These are phyloP conservation scores for Nematostella vectensis DNA, from an alignment of 92 coral and sea anemone genomes.

Conservation along the genomic window DNA sequence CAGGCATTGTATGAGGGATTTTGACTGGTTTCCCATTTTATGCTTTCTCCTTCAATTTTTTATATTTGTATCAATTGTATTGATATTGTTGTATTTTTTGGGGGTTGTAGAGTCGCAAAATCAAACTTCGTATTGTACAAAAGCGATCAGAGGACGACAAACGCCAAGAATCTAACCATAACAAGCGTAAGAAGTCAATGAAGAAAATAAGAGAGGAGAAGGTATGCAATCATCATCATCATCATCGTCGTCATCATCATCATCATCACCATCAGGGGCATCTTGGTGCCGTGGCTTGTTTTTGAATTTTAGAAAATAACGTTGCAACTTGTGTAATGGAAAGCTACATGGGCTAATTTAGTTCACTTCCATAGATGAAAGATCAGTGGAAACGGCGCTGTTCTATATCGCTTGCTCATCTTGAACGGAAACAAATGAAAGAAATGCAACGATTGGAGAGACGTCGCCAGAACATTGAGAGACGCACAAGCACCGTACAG, in stretches of 20 bases:
- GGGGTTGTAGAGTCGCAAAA: slow-evolving; percentile 32
- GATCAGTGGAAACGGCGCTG: slow-evolving; percentile 68
- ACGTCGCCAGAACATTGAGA: slow-evolving; percentile 42
- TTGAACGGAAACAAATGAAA: slow-evolving; percentile 26
- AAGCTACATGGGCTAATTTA: too few species aligned
- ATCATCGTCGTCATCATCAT: not conserved
- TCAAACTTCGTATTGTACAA: slow-evolving; percentile 47
- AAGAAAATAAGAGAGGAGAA: slow-evolving; percentile 32
- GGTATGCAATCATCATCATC: too few species aligned
- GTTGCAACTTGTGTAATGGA: too few species aligned
- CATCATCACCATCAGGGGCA: not conserved
- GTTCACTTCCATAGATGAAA: slow-evolving; percentile 35
- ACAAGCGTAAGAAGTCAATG: slow-evolving; percentile 26
- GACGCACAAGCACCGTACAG: slow-evolving; percentile 34
- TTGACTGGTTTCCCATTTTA: too few species aligned
- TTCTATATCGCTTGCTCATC: slow-evolving; percentile 35
- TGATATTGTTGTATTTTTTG: not conserved
- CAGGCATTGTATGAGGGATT: too few species aligned
- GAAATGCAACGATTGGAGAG: slow-evolving; percentile 27
- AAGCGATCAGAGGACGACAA: slow-evolving; percentile 33
- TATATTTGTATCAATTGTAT: too few species aligned
- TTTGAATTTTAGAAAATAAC: too few species aligned
- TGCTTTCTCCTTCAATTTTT: too few species aligned
- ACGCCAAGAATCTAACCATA: slow-evolving; percentile 26
- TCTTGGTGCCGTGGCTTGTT: not conserved